These are phyloP conservation scores for Steinernema feltiae DNA, from an alignment of 1,140 invertebrate genomes.

Conservation along the genomic window DNA sequence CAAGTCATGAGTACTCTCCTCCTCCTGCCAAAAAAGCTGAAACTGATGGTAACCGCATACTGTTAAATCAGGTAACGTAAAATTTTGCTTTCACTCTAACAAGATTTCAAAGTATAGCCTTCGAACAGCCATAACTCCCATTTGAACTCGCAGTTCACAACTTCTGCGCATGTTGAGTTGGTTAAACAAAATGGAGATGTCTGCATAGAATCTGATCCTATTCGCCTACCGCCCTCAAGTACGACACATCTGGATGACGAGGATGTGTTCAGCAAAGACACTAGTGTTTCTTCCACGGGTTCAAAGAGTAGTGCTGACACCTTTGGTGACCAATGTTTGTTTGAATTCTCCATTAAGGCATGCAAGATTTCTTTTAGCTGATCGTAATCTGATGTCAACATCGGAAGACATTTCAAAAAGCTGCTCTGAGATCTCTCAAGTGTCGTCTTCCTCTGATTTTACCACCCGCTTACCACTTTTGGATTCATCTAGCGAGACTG, in stretches of 20 bases:
- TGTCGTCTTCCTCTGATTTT: background rate
- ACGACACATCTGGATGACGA: background rate
- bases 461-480: background rate
- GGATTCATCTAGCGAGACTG: background rate
- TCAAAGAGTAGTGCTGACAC: background rate
- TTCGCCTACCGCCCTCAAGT: background rate
- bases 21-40: background rate
- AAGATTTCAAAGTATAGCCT: background rate
- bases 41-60: background rate
- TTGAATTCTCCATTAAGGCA: no score
- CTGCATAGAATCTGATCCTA: background rate
- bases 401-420: background rate
- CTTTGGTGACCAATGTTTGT: background rate
- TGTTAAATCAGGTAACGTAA: background rate
- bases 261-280: background rate
- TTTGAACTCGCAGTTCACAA: background rate
- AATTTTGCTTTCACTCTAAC: background rate
- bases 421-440: background rate
- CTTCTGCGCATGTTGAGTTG: background rate
- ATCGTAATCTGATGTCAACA: background rate
- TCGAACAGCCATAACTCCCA: background rate
- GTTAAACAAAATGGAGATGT: background rate
- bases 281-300: background rate
- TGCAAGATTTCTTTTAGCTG: background rate
- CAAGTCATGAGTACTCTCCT: background rate